Conservation (phyloP, 1,140 invertebrate genomes). For the Fopius arisanus region DNA sequence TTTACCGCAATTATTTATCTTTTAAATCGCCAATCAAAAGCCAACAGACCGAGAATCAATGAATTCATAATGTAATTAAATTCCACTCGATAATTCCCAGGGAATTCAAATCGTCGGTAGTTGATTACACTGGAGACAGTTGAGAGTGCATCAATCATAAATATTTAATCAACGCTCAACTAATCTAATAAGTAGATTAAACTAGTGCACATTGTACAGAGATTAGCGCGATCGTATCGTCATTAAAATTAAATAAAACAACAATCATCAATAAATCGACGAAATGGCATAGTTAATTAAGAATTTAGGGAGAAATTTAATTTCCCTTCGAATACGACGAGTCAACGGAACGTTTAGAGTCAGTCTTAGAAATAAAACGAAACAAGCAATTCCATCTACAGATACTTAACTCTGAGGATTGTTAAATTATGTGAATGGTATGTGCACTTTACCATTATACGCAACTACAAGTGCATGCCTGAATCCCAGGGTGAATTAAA, state of each 20-base stretch:
- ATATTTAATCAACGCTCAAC: neutral
- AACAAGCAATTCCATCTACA: neutral
- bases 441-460: neutral
- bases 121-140: neutral
- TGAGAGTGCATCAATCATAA: neutral
- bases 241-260: neutral
- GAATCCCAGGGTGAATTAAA: neutral
- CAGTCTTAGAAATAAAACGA: conserved; percentile 16
- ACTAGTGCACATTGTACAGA: neutral
- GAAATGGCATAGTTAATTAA: too few relatives aligned
- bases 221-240: neutral
- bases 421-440: neutral
- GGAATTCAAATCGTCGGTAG: neutral
- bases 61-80: neutral
- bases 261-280: too few relatives aligned
- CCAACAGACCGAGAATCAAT: neutral
- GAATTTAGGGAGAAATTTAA: too few relatives aligned
- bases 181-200: neutral
- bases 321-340: neutral
- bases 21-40: too few relatives aligned
- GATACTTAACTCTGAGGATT: neutral
- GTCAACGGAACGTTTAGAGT: conserved; percentile 26
- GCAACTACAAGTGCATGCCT: conserved; percentile 8
- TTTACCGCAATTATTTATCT: too few relatives aligned
- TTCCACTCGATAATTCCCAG: neutral